A percentile compares a stretch with the other conserved stretches of the same genome.
Evolutionary conservation across 2,888 invertebrate species (phyloP).

Genomic region (Pterostichus niger): DNA sequence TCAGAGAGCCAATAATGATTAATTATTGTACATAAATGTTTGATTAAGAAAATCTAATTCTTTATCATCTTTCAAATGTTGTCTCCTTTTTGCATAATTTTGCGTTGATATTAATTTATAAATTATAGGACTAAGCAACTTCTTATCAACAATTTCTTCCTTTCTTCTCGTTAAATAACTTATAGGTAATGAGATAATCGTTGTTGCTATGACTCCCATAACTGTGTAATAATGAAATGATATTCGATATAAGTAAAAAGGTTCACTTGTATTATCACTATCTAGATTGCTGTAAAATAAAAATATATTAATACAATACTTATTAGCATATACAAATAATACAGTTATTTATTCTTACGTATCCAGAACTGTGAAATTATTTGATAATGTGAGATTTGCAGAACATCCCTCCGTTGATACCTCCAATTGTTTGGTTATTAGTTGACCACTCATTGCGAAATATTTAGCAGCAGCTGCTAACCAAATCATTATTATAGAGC

Average conservation of each 20-base stretch:
- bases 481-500: conserved; percentile 78
- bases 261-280: not conserved
- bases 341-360: conserved; percentile 1
- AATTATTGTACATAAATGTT: not conserved
- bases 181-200: too few species aligned
- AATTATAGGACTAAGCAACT: not conserved
- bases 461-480: conserved; percentile 78
- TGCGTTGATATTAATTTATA: not conserved
- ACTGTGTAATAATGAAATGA: not conserved
- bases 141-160: too few species aligned
- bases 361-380: not conserved
- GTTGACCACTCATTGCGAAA: conserved; percentile 64
- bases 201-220: too few species aligned
- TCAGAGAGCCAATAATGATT: too few species aligned
- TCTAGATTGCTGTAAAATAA: too few species aligned
- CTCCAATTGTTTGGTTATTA: conserved; percentile 56
- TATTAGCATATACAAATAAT: not conserved
- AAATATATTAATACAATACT: too few species aligned
- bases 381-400: not conserved
- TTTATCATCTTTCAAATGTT: not conserved
- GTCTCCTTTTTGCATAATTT: not conserved
- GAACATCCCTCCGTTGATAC: conserved; percentile 66
- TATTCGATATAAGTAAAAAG: not conserved
- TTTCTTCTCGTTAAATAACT: too few species aligned
- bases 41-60: not conserved